Evolutionary conservation across 1,140 invertebrate species (phyloP).

Genomic region (Drosophila sulfurigaster): DNA sequence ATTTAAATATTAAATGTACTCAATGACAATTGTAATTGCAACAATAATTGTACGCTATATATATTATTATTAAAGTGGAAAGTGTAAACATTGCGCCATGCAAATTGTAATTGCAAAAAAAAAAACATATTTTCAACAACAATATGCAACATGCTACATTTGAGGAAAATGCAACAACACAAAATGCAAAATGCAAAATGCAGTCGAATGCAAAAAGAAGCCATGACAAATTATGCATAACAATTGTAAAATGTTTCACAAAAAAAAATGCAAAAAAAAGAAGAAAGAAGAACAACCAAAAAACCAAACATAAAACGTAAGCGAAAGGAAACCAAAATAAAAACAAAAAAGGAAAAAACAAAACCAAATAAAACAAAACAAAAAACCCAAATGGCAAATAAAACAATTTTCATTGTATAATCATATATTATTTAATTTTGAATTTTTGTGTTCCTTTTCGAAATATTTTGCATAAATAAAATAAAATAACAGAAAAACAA

Average conservation of each 20-base stretch:
- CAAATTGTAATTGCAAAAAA: constrained; percentile 21
- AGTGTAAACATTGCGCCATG: constrained; percentile 37
- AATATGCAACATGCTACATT: constrained; percentile 12
- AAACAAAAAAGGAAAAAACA: constrained; percentile 7
- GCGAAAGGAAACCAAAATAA: constrained; percentile 56
- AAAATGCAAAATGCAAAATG: constrained; percentile 11
- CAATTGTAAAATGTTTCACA: constrained; percentile 79
- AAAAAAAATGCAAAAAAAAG: constrained; percentile 30
- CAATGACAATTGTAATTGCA: constrained; percentile 85
- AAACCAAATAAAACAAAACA: constrained; percentile 29
- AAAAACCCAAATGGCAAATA: constrained; percentile 42
- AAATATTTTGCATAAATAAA: constrained; percentile 85
- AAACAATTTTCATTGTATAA: constrained; percentile 82
- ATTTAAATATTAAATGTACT: constrained; percentile 85
- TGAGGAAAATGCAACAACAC: constrained; percentile 15
- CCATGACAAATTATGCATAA: constrained; percentile 44
- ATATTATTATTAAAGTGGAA: constrained; percentile 80
- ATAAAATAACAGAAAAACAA: constrained; percentile 84
- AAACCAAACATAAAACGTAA: constrained; percentile 75
- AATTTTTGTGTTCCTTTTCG: constrained; percentile 84
- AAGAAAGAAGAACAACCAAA: constrained; percentile 2
- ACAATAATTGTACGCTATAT: constrained; percentile 85
- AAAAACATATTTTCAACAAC: constrained; percentile 13
- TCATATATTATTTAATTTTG: constrained; percentile 80
- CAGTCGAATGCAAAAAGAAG: constrained; percentile 16